These are phyloP conservation scores for Meleagris gallopavo DNA, from an alignment of 2,113 vertebrate species.

Conservation along the genomic window DNA sequence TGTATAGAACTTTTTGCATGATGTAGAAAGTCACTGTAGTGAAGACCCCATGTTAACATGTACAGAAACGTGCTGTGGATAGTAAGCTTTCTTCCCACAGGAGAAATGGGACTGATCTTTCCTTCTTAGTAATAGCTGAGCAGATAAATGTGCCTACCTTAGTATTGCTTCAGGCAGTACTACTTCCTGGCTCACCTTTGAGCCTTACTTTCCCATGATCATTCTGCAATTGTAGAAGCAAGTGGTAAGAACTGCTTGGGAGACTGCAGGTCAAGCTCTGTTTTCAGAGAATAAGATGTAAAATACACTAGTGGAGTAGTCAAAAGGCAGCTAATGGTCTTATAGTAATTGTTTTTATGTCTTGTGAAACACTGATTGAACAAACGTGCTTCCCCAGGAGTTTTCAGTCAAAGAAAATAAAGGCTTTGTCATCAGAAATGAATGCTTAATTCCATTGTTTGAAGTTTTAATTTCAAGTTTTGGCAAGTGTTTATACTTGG, in stretches of 20 bases:
- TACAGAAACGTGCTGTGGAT: background rate
- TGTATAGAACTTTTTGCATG: background rate
- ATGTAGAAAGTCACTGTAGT: background rate
- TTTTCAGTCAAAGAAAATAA: background rate
- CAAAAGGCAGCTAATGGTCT: background rate
- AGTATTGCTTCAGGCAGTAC: background rate
- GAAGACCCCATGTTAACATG: background rate
- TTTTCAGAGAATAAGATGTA: background rate
- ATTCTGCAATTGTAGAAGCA: background rate
- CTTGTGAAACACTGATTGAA: background rate
- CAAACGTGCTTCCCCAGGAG: background rate
- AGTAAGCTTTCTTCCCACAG: background rate
- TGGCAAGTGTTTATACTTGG: background rate
- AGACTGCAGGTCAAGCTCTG: background rate
- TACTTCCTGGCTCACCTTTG: background rate
- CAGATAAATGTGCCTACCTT: background rate
- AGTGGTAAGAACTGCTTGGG: background rate
- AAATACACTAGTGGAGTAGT: background rate
- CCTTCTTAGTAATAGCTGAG: background rate
- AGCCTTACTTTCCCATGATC: background rate
- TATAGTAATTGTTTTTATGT: background rate
- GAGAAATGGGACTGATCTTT: background rate
- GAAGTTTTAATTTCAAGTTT: constrained; percentile 1
- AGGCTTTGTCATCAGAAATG: background rate
- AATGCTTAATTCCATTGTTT: background rate